Conservation (phyloP, 2,888 invertebrate species). For the Dioctria rufipes region DNA sequence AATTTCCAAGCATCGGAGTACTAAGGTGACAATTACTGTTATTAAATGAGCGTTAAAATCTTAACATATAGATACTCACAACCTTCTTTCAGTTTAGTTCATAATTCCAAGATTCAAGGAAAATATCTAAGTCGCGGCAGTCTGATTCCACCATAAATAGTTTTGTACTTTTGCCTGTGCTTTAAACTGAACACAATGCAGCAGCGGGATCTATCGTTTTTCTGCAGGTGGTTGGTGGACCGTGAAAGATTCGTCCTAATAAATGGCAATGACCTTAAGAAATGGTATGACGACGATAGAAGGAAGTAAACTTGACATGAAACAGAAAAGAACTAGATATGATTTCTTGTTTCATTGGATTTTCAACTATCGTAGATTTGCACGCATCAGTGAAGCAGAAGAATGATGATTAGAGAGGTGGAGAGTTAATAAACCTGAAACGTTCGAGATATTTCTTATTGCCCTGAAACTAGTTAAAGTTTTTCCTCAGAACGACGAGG, state of each 20-base stretch:
- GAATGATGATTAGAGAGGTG: too few relatives aligned
- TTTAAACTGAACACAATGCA: too few relatives aligned
- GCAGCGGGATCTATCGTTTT: too few relatives aligned
- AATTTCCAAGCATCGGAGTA: background rate
- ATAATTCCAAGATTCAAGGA: conserved; percentile 16
- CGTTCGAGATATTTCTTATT: too few relatives aligned
- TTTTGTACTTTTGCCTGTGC: too few relatives aligned
- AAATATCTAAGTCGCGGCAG: conserved; percentile 24
- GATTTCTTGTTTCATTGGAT: too few relatives aligned
- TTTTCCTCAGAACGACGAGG: too few relatives aligned
- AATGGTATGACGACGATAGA: conserved; percentile 20
- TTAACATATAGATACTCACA: conserved; percentile 1
- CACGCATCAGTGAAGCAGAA: too few relatives aligned
- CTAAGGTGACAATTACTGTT: conserved; percentile 19
- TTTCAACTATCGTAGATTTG: too few relatives aligned
- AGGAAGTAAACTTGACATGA: conserved; percentile 30
- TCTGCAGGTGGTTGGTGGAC: too few relatives aligned
- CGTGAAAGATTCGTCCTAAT: background rate
- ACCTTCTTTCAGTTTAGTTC: conserved; percentile 18
- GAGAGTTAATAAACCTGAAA: too few relatives aligned
- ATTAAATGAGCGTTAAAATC: conserved; percentile 17
- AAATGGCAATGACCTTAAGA: conserved; percentile 29
- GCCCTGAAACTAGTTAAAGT: too few relatives aligned
- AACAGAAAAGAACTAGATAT: background rate
- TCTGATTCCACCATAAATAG: background rate